Base-by-base conservation (phyloP, 1,140 invertebrate genomes). In the Streblospio benedicti region DNA sequence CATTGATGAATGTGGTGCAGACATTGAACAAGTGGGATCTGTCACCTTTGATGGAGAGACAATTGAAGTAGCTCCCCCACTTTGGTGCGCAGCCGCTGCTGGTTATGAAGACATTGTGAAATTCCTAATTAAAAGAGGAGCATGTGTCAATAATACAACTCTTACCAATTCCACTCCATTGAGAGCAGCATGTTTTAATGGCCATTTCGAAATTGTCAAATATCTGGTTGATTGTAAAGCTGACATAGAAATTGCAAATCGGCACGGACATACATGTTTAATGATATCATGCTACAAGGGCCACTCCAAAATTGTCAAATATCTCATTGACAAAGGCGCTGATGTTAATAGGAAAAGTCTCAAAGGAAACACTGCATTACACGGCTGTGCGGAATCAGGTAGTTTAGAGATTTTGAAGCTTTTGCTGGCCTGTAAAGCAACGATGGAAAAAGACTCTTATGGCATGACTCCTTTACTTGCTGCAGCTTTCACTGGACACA, bases 211-310 rank as follows among this genome's bases (percentile, higher is more conserved):
- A 23, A 75, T 78, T 54, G 76, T 78, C 6, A 68, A 72, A 56
- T 76, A 69, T 56, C 65, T 78, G 12, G 70, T 78, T 2, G 67
- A 74, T 41, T 66, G 72, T 56, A 69, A 69, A 35, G 76, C 76
- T 43, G 73, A 78, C 61, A 75, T 78, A 55, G 75, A 77, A 67
- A 76, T 78, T 16, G 74, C 76, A 23, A 77, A 77, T 59, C 60
- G 73, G 28, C 76, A 77, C 66, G 76, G 77, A 14, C 93, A 97
- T 78, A 96, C 93, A 14, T 96, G 92, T 73, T 79, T 97, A 31
- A 96, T 96, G 93, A 96, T 96, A 55, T 90, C 91, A 14, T 96
- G 93, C 77, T 97, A 93, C 78, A 93, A 93, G 79, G 90, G 91
- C 18, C 91, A 94, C 75, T 84, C 85, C 62, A 82, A 83, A 69